A percentile compares a stretch with the other conserved stretches of the same genome.
phyloP scores from a whole-genome alignment of 1,140 invertebrate genomes.

The Aphis gossypii region DNA sequence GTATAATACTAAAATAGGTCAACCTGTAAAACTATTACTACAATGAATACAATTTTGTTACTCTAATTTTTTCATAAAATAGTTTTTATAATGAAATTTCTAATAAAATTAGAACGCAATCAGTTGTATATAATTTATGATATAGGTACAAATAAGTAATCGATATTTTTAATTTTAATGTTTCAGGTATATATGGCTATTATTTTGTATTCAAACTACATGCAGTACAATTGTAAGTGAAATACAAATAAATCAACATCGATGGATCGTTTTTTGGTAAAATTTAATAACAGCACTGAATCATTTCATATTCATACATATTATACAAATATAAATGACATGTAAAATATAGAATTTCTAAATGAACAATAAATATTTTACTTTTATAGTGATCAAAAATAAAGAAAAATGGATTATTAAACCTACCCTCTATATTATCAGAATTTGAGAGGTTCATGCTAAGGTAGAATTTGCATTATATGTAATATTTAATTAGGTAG shows the following conservation, averaged over 20 bases:
- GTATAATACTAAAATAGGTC: neutral
- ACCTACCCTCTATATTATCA: neutral
- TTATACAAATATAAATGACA: neutral
- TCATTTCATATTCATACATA: neutral
- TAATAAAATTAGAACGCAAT: neutral
- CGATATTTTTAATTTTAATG: neutral
- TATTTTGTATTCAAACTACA: neutral
- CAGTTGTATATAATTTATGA: neutral
- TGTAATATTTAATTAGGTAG: neutral
- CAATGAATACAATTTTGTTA: neutral
- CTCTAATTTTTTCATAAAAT: neutral
- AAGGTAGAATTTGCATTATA: neutral
- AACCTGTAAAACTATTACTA: neutral
- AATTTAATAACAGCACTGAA: neutral
- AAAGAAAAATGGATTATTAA: neutral
- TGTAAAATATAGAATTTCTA: neutral
- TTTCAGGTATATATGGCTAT: constrained; percentile 1
- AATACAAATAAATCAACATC: neutral
- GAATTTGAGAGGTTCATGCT: neutral
- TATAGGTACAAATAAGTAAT: neutral
- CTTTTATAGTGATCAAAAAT: neutral
- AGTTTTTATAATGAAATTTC: neutral
- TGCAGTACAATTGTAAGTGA: neutral
- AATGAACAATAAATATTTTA: neutral
- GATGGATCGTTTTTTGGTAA: neutral